phyloP scores from a whole-genome alignment of 2,888 invertebrate species.

The Nymphalis urticae region DNA sequence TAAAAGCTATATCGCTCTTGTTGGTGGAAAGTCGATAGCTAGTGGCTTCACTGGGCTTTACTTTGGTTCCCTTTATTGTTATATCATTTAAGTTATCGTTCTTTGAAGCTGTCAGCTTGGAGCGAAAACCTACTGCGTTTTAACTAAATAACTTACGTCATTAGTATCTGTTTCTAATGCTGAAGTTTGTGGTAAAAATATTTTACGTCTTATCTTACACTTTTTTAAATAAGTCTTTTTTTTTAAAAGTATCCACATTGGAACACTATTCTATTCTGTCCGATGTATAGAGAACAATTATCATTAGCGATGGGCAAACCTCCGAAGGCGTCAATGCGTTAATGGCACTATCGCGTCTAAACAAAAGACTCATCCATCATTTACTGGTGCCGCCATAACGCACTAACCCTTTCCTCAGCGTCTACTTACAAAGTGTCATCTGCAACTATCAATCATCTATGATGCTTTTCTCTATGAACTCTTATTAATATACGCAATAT shows the following conservation, averaged over 20 bases:
- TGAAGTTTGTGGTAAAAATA: no score
- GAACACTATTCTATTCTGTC: constrained; percentile 1
- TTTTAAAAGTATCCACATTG: not conserved
- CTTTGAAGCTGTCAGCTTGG: not conserved
- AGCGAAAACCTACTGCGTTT: no score
- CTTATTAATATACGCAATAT: not conserved
- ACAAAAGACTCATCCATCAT: constrained; percentile 67
- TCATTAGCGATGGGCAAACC: constrained; percentile 11
- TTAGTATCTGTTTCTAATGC: no score
- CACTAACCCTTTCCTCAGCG: constrained; percentile 61
- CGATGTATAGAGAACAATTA: constrained; percentile 10
- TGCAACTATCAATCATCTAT: constrained; percentile 36
- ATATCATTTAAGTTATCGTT: not conserved
- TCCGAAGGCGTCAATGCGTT: constrained; percentile 40
- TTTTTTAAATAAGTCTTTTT: no score
- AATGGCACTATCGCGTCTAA: constrained; percentile 58
- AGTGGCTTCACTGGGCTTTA: no score
- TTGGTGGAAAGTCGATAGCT: no score
- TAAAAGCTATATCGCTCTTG: not conserved
- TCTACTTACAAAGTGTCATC: constrained; percentile 34
- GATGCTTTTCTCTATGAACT: constrained; percentile 18
- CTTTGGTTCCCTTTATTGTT: not conserved
- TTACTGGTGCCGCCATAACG: constrained; percentile 59
- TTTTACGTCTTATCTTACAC: no score
- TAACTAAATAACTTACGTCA: no score